Percentiles rank a stretch among this genome's conserved stretches.
phyloP scores from a whole-genome alignment of 1,140 invertebrate genomes.

The Drosophila athabasca region DNA sequence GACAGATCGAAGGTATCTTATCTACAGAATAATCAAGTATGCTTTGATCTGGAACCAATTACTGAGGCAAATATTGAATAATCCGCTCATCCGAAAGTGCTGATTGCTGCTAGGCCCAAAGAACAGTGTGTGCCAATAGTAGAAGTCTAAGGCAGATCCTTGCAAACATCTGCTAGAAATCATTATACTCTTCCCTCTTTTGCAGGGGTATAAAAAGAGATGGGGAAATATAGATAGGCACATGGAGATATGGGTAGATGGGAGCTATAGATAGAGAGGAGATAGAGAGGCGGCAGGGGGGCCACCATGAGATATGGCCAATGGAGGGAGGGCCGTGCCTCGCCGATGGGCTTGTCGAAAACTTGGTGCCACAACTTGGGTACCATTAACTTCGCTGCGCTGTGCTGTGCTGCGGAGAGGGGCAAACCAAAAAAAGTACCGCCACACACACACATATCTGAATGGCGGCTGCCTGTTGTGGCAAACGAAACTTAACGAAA shows the following conservation, averaged over 20 bases:
- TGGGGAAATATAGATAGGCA: background rate
- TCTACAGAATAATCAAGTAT: too few relatives aligned
- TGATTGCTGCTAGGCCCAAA: too few relatives aligned
- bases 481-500: constrained; percentile 77
- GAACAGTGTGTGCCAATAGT: too few relatives aligned
- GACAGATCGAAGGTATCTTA: too few relatives aligned
- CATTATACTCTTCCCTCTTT: too few relatives aligned
- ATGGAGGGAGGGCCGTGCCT: background rate
- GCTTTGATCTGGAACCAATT: too few relatives aligned
- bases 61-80: too few relatives aligned
- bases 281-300: constrained; percentile 3
- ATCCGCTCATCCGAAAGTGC: too few relatives aligned
- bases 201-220: too few relatives aligned
- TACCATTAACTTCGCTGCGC: constrained; percentile 59
- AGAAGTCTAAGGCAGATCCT: too few relatives aligned
- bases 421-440: constrained; percentile 19
- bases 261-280: background rate
- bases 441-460: constrained; percentile 27
- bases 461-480: constrained; percentile 71
- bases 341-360: constrained; percentile 18
- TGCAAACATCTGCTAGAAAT: too few relatives aligned
- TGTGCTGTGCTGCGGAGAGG: constrained; percentile 27
- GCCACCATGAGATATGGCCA: background rate
- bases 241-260: background rate
- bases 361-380: constrained; percentile 31